A percentile compares a stretch with the other conserved stretches of the same genome.
Conservation (phyloP, 2,113 vertebrate genomes). For the Barbus barbus region DNA sequence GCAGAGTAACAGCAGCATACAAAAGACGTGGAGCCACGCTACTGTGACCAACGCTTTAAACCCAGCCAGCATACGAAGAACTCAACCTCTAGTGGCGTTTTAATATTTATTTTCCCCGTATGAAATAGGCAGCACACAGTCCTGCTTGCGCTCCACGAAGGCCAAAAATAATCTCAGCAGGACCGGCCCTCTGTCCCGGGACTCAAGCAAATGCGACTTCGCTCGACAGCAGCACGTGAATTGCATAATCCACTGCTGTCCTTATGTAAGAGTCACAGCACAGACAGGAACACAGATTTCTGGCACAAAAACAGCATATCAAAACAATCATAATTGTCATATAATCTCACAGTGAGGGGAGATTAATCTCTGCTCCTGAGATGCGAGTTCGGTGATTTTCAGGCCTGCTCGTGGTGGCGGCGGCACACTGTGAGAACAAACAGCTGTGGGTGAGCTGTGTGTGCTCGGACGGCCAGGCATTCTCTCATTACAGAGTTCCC, state of each 20-base stretch:
- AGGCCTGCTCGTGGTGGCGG: neutral
- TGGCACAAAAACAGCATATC: slow-evolving; percentile 19
- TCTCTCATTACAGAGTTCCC: slow-evolving; percentile 36
- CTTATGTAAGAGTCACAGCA: slow-evolving; percentile 34
- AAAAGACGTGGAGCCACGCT: slow-evolving; percentile 2
- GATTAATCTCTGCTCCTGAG: neutral
- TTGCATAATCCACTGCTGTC: slow-evolving; percentile 46
- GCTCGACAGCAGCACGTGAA: slow-evolving; percentile 19
- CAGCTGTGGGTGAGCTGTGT: slow-evolving; percentile 23
- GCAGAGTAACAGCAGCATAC: slow-evolving; percentile 22
- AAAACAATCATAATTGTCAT: slow-evolving; percentile 26
- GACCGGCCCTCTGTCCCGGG: neutral
- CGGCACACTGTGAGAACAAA: slow-evolving; percentile 24
- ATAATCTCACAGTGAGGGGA: neutral
- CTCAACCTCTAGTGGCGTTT: neutral
- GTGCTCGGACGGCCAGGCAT: neutral
- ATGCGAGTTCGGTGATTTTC: neutral
- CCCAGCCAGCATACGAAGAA: slow-evolving; percentile 12
- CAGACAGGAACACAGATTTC: too few species aligned
- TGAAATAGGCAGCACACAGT: slow-evolving; percentile 9
- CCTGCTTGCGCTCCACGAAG: neutral
- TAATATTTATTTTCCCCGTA: neutral
- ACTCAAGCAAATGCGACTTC: too few species aligned
- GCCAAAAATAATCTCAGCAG: slow-evolving; percentile 42
- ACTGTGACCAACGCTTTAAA: slow-evolving; percentile 23